Conservation (phyloP, 2,797 vertebrate genomes). For the Pseudochromis fuscus region DNA sequence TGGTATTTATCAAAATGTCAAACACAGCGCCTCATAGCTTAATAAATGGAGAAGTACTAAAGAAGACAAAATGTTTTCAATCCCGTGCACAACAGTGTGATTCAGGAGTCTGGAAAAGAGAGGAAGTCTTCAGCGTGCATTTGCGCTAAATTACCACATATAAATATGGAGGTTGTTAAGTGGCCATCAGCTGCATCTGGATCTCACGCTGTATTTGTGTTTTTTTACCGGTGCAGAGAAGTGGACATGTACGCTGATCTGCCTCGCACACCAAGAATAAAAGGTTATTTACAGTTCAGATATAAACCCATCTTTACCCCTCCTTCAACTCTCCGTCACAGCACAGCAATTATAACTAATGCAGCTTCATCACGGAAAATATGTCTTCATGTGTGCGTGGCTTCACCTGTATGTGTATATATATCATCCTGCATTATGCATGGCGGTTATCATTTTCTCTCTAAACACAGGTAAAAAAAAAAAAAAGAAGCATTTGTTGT, state of each 20-base stretch:
- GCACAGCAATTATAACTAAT: slow-evolving; percentile 44
- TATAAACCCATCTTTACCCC: slow-evolving; percentile 66
- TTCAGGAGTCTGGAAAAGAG: slow-evolving; percentile 5
- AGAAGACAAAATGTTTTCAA: slow-evolving; percentile 16
- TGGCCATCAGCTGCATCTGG: slow-evolving; percentile 7
- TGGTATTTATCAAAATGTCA: slow-evolving; percentile 63
- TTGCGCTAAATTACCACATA: slow-evolving; percentile 6
- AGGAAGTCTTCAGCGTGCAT: slow-evolving; percentile 10
- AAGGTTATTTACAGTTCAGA: slow-evolving; percentile 65
- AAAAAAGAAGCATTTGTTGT: too few relatives aligned
- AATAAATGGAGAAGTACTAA: slow-evolving; percentile 10
- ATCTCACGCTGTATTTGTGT: slow-evolving; percentile 20
- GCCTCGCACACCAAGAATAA: slow-evolving; percentile 30
- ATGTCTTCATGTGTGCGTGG: background rate
- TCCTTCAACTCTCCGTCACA: slow-evolving; percentile 59
- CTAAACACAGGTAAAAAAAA: too few relatives aligned
- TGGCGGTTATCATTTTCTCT: background rate
- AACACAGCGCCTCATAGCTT: background rate
- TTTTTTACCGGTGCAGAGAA: slow-evolving; percentile 23
- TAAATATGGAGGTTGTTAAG: slow-evolving; percentile 37
- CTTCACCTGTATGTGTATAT: slow-evolving; percentile 11
- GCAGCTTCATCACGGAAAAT: slow-evolving; percentile 16
- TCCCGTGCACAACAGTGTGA: slow-evolving; percentile 10
- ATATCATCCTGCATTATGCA: background rate
- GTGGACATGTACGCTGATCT: background rate